A percentile compares a stretch with the other conserved stretches of the same genome.
Conservation (phyloP, 2,113 vertebrate species). For the Oreochromis spilurus region DNA sequence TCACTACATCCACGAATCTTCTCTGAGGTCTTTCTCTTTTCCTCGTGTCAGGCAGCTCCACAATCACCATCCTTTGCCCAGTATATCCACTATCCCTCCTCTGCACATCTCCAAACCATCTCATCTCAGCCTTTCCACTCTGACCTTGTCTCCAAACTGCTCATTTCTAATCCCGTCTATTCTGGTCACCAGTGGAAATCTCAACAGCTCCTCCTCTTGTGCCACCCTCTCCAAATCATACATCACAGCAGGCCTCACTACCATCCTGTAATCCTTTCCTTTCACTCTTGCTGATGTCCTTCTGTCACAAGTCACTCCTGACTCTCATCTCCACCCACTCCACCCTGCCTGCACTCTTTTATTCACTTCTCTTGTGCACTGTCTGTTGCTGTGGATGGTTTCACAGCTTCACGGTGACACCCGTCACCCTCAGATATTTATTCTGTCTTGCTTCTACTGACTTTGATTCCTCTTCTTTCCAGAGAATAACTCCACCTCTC, state of each 20-base stretch:
- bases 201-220: background rate
- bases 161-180: background rate
- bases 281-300: background rate
- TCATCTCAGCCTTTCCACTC: background rate
- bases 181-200: background rate
- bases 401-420: background rate
- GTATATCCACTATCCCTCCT: background rate
- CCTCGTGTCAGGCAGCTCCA: background rate
- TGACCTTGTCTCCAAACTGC: background rate
- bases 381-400: background rate
- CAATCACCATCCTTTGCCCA: background rate
- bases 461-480: background rate
- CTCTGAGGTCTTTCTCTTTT: background rate
- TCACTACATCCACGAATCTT: background rate
- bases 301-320: background rate
- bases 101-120: background rate
- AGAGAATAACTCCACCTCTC: background rate
- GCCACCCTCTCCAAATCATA: background rate
- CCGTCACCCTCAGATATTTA: background rate
- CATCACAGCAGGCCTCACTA: background rate
- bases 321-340: background rate
- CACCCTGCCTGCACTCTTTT: background rate
- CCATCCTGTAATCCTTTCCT: background rate
- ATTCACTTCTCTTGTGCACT: background rate
- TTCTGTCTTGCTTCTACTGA: background rate